Conservation (phyloP, 92 coral and sea anemone species). For the Muricea muricata region DNA sequence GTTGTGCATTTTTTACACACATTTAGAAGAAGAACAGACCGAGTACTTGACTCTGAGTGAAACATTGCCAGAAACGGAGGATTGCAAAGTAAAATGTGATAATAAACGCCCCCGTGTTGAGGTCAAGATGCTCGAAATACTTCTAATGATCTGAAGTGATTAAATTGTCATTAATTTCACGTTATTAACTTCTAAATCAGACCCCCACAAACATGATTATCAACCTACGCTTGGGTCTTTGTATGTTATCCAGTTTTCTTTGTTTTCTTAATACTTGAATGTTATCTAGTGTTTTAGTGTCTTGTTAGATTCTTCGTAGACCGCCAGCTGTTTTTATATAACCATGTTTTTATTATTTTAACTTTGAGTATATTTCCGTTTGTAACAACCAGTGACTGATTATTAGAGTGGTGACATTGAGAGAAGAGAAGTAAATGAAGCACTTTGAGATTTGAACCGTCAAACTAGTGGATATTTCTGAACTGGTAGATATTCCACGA, state of each 20-base stretch:
- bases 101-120: background rate
- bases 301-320: background rate
- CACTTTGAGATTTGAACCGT: too few species aligned
- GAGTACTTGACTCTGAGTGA: background rate
- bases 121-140: background rate
- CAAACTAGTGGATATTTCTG: too few species aligned
- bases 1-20: too few species aligned
- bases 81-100: background rate
- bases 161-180: conserved; percentile 23
- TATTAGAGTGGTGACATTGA: too few species aligned
- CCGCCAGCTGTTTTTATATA: background rate
- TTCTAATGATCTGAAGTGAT: conserved; percentile 10
- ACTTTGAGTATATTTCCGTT: too few species aligned
- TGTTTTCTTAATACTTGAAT: conserved; percentile 20
- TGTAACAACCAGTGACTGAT: too few species aligned
- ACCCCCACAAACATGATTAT: conserved; percentile 20
- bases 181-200: conserved; percentile 8
- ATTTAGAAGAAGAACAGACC: too few species aligned
- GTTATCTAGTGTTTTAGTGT: background rate
- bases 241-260: background rate
- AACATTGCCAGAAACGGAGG: background rate
- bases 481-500: too few species aligned
- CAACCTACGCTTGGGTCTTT: conserved; percentile 11
- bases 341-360: background rate
- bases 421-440: too few species aligned